Conservation (phyloP, 2,113 vertebrate species). For the Pimephales promelas region DNA sequence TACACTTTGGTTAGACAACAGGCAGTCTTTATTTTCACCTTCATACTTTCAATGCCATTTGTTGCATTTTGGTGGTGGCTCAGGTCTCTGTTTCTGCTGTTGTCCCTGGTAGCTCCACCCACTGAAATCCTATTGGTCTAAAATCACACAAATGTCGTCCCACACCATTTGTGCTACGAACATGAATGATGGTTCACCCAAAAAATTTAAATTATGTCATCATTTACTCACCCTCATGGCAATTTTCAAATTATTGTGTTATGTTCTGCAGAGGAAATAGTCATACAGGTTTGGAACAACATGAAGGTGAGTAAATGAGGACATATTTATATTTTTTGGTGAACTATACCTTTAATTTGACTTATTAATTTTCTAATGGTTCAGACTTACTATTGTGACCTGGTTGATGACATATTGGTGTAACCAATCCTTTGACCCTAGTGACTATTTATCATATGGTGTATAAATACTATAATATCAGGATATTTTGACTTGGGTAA, state of each 20-base stretch:
- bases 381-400: not conserved
- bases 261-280: not conserved
- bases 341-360: too few species aligned
- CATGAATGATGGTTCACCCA: not conserved
- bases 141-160: not conserved
- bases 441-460: not conserved
- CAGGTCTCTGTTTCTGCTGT: not conserved
- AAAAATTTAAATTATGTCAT: not conserved
- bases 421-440: not conserved
- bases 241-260: not conserved
- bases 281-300: not conserved
- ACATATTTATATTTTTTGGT: too few species aligned
- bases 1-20: not conserved
- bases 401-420: not conserved
- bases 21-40: not conserved
- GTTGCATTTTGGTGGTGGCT: not conserved
- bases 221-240: not conserved
- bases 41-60: not conserved
- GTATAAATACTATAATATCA: not conserved
- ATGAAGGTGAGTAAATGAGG: not conserved
- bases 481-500: too few species aligned
- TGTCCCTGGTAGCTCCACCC: not conserved
- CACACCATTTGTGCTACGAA: not conserved
- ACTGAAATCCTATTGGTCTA: not conserved
- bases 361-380: too few species aligned